Evolutionary conservation across 2,113 vertebrate genomes (phyloP).

Genomic region (Forbesichthys agassizii): DNA sequence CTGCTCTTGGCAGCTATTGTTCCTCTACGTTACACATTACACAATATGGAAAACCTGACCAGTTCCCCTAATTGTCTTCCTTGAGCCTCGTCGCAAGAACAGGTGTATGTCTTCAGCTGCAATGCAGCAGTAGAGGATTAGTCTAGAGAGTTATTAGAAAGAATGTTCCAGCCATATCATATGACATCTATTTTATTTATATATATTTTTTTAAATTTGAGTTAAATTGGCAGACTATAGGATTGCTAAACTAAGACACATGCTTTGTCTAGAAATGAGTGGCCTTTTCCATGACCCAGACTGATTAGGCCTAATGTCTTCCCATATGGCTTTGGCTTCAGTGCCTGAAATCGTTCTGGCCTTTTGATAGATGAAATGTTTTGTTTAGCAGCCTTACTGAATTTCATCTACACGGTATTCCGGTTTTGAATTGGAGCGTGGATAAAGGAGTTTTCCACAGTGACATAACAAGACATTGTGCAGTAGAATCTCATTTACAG

Average conservation of each 20-base stretch:
- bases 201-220: too few relatives aligned
- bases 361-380: neutral
- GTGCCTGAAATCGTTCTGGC: neutral
- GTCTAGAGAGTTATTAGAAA: neutral
- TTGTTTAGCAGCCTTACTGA: neutral
- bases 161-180: neutral
- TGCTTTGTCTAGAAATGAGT: neutral
- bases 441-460: conserved; percentile 9
- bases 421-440: conserved; percentile 19
- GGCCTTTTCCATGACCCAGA: neutral
- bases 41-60: conserved; percentile 1
- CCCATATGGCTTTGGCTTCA: neutral
- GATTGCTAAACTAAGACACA: neutral
- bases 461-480: neutral
- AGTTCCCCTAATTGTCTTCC: neutral
- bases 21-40: neutral
- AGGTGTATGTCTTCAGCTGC: conserved; percentile 6
- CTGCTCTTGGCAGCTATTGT: conserved; percentile 15
- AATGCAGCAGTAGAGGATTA: neutral
- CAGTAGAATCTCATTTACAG: conserved; percentile 22
- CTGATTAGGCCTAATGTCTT: neutral
- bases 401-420: conserved; percentile 7
- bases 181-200: neutral
- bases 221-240: neutral
- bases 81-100: too few relatives aligned